Percentiles rank a stretch among this genome's conserved stretches.
Evolutionary conservation across 2,113 vertebrate genomes (phyloP).

Genomic region (Dicentrarchus labrax): DNA sequence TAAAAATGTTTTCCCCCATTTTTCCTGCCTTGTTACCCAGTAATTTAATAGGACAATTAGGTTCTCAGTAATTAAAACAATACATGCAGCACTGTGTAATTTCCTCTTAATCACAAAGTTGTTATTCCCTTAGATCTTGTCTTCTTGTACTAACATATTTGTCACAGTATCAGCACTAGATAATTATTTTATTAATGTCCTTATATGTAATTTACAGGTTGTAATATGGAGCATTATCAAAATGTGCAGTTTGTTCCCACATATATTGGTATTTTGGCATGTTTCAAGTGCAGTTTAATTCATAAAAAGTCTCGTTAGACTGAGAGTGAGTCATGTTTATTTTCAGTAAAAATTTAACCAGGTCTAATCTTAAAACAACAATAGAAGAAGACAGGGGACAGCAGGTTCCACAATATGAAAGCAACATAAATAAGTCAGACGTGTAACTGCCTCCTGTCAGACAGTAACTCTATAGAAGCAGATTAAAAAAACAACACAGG

Average conservation of each 20-base stretch:
- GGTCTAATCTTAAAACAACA: conserved; percentile 23
- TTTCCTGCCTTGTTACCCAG: neutral
- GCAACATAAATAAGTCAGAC: conserved; percentile 65
- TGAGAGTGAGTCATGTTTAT: neutral
- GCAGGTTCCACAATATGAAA: conserved; percentile 42
- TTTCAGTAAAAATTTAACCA: neutral
- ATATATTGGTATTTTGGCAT: neutral
- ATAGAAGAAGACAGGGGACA: conserved; percentile 27
- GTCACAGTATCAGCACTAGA: neutral
- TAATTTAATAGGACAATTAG: neutral
- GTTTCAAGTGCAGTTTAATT: conserved; percentile 2
- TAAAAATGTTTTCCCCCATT: too few species aligned
- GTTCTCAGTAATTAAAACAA: neutral
- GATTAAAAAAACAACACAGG: neutral
- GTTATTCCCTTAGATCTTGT: neutral
- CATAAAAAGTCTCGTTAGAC: conserved; percentile 2
- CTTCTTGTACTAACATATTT: neutral
- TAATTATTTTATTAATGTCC: neutral
- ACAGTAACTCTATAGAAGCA: conserved; percentile 36
- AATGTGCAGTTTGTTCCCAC: neutral
- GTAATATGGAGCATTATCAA: neutral
- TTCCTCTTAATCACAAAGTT: neutral
- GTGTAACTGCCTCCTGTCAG: conserved; percentile 35
- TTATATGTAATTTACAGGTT: neutral
- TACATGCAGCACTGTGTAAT: neutral